phyloP scores from a whole-genome alignment of 2,888 invertebrate species.

The Harpalus rufipes region DNA sequence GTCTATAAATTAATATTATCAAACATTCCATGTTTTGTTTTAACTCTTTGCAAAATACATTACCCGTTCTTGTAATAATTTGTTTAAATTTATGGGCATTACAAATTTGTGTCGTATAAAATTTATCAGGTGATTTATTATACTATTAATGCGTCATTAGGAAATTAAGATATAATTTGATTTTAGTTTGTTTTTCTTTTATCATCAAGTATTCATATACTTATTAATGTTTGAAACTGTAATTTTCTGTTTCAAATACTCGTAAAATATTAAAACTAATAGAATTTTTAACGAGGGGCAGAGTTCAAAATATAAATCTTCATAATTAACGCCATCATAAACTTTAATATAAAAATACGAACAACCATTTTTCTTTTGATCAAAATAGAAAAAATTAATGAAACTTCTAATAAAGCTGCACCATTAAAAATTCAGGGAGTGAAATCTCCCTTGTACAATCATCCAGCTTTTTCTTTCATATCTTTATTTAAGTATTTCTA shows the following conservation, averaged over 20 bases:
- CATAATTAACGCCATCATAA: conserved; percentile 16
- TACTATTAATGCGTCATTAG: too few species aligned
- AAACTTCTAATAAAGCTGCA: conserved; percentile 44
- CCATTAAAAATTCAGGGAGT: conserved; percentile 16
- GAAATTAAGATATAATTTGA: not conserved
- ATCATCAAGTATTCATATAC: not conserved
- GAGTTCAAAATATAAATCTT: conserved; percentile 23
- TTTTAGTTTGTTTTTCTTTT: not conserved
- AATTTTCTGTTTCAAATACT: not conserved
- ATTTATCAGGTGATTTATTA: too few species aligned
- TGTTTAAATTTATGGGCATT: too few species aligned
- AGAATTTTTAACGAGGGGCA: not conserved
- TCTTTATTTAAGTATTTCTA: not conserved
- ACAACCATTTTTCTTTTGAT: conserved; percentile 30
- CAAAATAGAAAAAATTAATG: conserved; percentile 35
- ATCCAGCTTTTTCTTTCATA: not conserved
- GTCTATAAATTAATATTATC: too few species aligned
- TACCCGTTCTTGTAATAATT: too few species aligned
- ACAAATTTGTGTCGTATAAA: too few species aligned
- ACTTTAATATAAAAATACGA: conserved; percentile 29
- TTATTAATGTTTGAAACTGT: not conserved
- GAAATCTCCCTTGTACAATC: conserved; percentile 15
- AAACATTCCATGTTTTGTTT: too few species aligned
- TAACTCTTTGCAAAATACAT: too few species aligned
- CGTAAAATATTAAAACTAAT: not conserved